Conservation (phyloP, 1,140 invertebrate genomes). For the Drosophila teissieri region DNA sequence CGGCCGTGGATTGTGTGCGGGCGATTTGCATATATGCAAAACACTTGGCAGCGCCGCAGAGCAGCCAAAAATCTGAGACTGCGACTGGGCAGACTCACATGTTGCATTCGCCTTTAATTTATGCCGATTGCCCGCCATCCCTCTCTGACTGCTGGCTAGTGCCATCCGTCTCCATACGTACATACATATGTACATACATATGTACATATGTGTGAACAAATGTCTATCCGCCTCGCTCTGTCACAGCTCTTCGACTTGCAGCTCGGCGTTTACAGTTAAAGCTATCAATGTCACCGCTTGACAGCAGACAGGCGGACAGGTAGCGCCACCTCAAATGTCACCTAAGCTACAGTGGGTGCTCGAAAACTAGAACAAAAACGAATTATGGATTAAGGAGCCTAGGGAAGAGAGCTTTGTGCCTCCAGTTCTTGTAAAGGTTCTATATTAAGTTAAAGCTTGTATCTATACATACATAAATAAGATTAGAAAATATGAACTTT, state of each 20-base stretch:
- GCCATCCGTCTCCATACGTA: not conserved
- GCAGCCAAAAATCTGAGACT: slow-evolving; percentile 61
- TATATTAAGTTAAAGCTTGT: no score
- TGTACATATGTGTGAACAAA: no score
- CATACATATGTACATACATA: no score
- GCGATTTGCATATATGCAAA: slow-evolving; percentile 79
- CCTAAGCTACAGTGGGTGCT: slow-evolving; percentile 33
- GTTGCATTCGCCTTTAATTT: slow-evolving; percentile 78
- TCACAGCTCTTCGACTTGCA: slow-evolving; percentile 18
- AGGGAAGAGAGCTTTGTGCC: no score
- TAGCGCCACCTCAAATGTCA: slow-evolving; percentile 50
- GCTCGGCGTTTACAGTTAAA: slow-evolving; percentile 70
- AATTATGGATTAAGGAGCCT: not conserved
- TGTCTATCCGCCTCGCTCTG: slow-evolving; percentile 4
- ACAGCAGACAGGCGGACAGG: slow-evolving; percentile 61
- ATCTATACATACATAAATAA: no score
- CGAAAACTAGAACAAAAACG: not conserved
- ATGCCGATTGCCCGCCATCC: slow-evolving; percentile 54
- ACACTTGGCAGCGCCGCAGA: slow-evolving; percentile 55
- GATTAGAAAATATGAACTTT: no score
- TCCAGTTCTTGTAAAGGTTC: no score
- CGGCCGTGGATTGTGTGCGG: slow-evolving; percentile 20
- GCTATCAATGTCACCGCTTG: slow-evolving; percentile 75
- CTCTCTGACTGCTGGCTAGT: slow-evolving; percentile 14
- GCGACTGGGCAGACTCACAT: slow-evolving; percentile 59